Conservation (phyloP, 2,113 vertebrate species). For the Callipepla squamata region DNA sequence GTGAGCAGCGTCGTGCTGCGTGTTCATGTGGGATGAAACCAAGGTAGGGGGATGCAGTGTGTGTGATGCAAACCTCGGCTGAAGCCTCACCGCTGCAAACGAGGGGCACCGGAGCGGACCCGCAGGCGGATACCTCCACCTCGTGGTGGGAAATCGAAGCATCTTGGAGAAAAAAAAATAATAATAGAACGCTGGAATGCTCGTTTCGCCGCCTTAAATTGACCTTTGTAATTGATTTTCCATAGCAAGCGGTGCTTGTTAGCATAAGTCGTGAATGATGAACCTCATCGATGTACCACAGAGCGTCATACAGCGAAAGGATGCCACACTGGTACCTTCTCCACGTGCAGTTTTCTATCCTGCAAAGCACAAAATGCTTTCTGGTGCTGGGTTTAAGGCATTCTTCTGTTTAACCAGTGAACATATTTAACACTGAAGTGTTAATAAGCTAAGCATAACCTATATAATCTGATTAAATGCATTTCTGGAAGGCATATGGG, state of each 20-base stretch:
- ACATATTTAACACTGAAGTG: background rate
- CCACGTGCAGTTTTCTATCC: fast-evolving
- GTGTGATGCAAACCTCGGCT: background rate
- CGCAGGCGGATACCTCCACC: background rate
- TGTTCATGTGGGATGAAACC: background rate
- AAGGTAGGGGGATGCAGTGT: background rate
- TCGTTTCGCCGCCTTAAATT: background rate
- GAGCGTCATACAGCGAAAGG: background rate
- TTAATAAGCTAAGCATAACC: background rate
- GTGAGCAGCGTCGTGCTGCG: too few species aligned
- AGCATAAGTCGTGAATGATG: background rate
- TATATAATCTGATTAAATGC: background rate
- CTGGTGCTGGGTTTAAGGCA: background rate
- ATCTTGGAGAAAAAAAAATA: background rate
- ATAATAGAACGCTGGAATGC: background rate
- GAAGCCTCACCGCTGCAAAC: fast-evolving
- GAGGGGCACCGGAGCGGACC: background rate
- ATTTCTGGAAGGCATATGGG: background rate
- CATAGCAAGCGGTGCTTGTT: too few species aligned
- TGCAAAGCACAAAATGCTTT: background rate
- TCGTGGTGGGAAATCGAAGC: background rate
- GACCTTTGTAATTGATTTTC: background rate
- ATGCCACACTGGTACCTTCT: too few species aligned
- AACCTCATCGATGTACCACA: fast-evolving
- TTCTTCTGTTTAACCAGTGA: background rate